Evolutionary conservation across 2,113 vertebrate genomes (phyloP), one percentile per base, ranked within the genome.

Genomic region (Lota lota): DNA sequence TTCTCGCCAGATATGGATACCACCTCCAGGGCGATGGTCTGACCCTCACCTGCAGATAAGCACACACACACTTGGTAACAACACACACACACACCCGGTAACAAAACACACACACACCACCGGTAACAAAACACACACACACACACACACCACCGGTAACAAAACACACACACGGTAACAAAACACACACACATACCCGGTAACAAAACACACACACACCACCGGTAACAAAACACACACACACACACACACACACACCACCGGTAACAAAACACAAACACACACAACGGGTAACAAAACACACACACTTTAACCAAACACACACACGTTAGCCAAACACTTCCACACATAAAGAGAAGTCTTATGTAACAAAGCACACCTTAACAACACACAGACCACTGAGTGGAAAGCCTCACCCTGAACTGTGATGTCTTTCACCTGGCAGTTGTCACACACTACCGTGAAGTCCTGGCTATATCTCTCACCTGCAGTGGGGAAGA

Each of bases 361-460:
- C 40, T 6, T n/a, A n/a, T n/a, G n/a, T n/a, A n/a, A 33, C 28
- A 33, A 47, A 47, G 40, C 14, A 61, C 21, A 73, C 14, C 40
- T 54, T 33, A 33, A 33, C 7, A n/a, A 65, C 59, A 73, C 28
- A 59, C 66, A 36, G 22, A 59, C 21, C 28, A 22, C 20, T 54
- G 3, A 51, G 15, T 36, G 5, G 17, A 19, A 47, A 56, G 22
- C 28, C 59, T 78, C 61, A 98, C 97, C 97, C 94, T 88, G 75
- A 11, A 94, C 75, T 66, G 88, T 92, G 83, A 99, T 75, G 53
- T 95, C 90, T 73, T 76, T 93, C 50, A 91, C 81, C 67, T 94
- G 96, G 80, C 93, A 97, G 83, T 94, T 95, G 90, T 98, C 94
- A 79, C 95, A 97, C 28, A 93, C 83, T 0, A 98, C 28, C 24